Evolutionary conservation across 2,113 vertebrate species (phyloP), one percentile per base, ranked within the genome.

Genomic region (Cyprinodon tularosa): DNA sequence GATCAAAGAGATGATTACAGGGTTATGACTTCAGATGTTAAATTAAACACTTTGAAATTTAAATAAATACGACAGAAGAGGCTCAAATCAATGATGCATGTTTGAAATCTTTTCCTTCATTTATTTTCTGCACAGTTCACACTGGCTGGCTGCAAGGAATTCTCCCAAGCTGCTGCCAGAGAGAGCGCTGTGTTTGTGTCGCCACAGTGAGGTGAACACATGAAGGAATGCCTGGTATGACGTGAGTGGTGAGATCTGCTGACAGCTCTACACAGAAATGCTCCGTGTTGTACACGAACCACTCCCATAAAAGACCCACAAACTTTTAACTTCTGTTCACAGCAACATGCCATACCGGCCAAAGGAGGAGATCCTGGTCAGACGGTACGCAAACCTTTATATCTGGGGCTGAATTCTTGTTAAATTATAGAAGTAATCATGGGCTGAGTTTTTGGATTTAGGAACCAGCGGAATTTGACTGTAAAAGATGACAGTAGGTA

Each of bases 161-260:
- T 84, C 78, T 82, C 12, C 45, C 39, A 20, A 78, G 72, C 20
- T 74, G 44, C 38, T 60, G 72, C 9, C 57, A 57, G 50, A 57
- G 17, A 57, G 45, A 44, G 66, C 66, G 78, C 67, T 65, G 68
- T 37, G 70, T 76, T 70, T 72, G 59, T 62, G 39, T 40, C 6
- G 0, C 22, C 68, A 75, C 4, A 62, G 65, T 62, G 71, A 71
- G 81, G 77, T 83, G 84, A 82, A 71, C 48, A 68, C 74, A 74
- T 65, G 48, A 70, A 92, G 83, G 91, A 87, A 92, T 91, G 84
- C 82, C 71, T 79, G 88, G 89, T 77, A 90, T 91, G 88, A 88
- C 10, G 47, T 66, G 76, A 89, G 88, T 81, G 88, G 84, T 77
- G 72, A 81, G 79, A 87, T 88, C 68, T 85, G 57, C 64, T 76